Base-by-base conservation (phyloP, 1,140 invertebrate species). In the Heliconius hermathena region DNA sequence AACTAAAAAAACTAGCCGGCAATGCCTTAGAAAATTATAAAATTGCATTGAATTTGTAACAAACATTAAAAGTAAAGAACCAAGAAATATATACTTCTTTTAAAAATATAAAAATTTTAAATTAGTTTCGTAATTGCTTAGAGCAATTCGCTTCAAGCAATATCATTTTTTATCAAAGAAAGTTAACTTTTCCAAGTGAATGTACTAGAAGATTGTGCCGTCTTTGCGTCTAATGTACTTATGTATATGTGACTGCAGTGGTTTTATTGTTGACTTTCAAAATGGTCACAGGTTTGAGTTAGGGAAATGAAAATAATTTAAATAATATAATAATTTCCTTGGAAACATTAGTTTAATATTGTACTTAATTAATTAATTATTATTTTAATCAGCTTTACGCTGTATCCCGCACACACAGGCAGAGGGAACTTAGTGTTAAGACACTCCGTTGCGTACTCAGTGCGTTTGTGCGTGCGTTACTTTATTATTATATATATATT, bases 161-260 rank as follows among this genome's bases (percentile, higher is more conserved):
- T 66, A 66, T 66, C 60, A 66, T 66, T 66, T 66, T 66, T 66
- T 66, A 66, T 66, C 60, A 66, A 66, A 66, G 60, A 26, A 66
- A 66, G 22, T 66, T 66, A 66, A 29, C 26, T 87, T 85, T 82
- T 87, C 76, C 79, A 41, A 81, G 78, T 79, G 84, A 83, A 74
- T 83, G 80, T 86, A 83, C 85, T 71, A 76, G 60, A 81, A 82
- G 80, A 83, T 87, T 83, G 78, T 60, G 33, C 38, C 33, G 38
- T 33, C 71, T 11, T 66, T 29, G 26, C 29, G 26, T 66, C 60
- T 66, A 13, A 29, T 66, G n/a, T 29, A 66, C 57, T 60, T 60
- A 60, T 60, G 52, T 60, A 60, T n/a, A n/a, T 60, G n/a, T 60
- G 57, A 60, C 60, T 26, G 22, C 9, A 26, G 60, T 29, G 60